Percentiles rank a stretch among this genome's conserved stretches.
These are phyloP conservation scores for Athalia circularis DNA, from an alignment of 2,888 invertebrate genomes.

Conservation along the genomic window DNA sequence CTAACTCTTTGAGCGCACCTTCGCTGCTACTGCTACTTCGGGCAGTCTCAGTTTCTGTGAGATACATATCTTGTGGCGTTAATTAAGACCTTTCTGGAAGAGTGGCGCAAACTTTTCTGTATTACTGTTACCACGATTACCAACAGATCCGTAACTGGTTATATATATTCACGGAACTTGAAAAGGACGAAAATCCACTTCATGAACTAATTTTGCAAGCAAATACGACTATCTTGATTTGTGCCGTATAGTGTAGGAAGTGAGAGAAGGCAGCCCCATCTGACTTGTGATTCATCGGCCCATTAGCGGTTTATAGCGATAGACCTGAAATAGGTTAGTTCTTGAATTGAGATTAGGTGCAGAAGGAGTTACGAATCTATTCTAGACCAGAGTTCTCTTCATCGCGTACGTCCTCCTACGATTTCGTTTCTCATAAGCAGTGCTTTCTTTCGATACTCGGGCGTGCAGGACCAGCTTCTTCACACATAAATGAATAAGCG, in stretches of 20 bases:
- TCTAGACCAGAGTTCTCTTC: slow-evolving; percentile 3
- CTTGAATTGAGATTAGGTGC: neutral
- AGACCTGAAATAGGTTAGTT: slow-evolving; percentile 8
- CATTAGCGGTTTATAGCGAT: slow-evolving; percentile 2
- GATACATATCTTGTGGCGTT: slow-evolving; percentile 32
- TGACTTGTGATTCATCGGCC: slow-evolving; percentile 12
- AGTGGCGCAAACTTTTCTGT: too few relatives aligned
- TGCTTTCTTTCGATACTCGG: too few relatives aligned
- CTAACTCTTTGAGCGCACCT: slow-evolving; percentile 10
- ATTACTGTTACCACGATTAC: too few relatives aligned
- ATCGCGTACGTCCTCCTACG: neutral
- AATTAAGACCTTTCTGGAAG: neutral
- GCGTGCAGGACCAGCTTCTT: too few relatives aligned
- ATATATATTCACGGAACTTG: neutral
- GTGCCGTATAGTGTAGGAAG: too few relatives aligned
- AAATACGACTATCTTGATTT: too few relatives aligned
- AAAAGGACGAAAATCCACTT: too few relatives aligned
- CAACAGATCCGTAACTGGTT: neutral
- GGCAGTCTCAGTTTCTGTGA: slow-evolving; percentile 15
- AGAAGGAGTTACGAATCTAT: slow-evolving; percentile 27
- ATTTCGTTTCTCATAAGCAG: too few relatives aligned
- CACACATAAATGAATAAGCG: too few relatives aligned
- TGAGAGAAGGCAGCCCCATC: too few relatives aligned
- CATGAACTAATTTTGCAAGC: too few relatives aligned
- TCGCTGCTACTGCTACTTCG: too few relatives aligned